A percentile compares a stretch with the other conserved stretches of the same genome.
These are phyloP conservation scores for Xerus inauris DNA, from an alignment of 2,113 vertebrate species.

Conservation along the genomic window DNA sequence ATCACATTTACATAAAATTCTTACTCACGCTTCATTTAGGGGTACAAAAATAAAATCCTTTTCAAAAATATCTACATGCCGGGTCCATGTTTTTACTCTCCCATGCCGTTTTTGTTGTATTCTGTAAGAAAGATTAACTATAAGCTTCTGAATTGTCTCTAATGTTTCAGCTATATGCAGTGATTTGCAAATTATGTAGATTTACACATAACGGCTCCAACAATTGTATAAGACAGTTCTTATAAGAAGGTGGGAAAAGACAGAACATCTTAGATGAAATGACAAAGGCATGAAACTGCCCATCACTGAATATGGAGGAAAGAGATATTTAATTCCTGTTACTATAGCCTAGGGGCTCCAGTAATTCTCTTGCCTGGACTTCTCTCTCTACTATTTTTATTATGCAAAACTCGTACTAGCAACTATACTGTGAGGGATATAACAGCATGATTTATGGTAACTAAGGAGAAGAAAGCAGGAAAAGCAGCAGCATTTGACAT, in stretches of 20 bases:
- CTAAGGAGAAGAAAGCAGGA: not conserved
- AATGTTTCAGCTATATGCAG: not conserved
- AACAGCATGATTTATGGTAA: not conserved
- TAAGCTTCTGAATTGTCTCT: not conserved
- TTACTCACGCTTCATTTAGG: constrained; percentile 98
- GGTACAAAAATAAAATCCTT: constrained; percentile 99
- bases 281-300: not conserved
- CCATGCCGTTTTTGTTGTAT: constrained; percentile 97
- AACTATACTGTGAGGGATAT: not conserved
- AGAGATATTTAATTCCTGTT: not conserved
- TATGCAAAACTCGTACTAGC: constrained; percentile 18
- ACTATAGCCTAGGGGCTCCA: not conserved
- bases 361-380: not conserved
- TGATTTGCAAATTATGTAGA: not conserved
- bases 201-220: constrained; percentile 10
- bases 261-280: not conserved
- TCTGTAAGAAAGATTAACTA: constrained; percentile 84
- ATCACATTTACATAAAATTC: constrained; percentile 28
- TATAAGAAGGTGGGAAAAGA: not conserved
- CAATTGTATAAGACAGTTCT: constrained; percentile 2
- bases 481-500: not conserved
- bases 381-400: not conserved
- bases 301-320: not conserved
- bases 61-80: constrained; percentile 98
- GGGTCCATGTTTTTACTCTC: constrained; percentile 98